Evolutionary conservation across 2,797 vertebrate species (phyloP).

Genomic region (Astyanax mexicanus): DNA sequence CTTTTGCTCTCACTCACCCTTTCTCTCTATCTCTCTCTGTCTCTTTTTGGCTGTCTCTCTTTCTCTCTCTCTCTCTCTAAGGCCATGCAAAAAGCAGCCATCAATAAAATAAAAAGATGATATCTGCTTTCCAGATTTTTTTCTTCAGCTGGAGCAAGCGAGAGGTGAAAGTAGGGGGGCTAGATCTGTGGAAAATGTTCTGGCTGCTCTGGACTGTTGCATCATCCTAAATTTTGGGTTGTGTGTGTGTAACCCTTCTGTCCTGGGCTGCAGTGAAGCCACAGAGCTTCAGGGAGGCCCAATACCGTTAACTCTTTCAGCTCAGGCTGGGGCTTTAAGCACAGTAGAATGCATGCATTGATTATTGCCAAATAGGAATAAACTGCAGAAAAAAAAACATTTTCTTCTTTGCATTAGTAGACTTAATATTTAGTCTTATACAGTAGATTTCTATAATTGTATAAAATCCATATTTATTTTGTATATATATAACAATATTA

Average conservation of each 20-base stretch:
- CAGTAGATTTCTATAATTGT: no score
- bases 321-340: neutral
- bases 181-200: constrained; percentile 41
- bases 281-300: constrained; percentile 36
- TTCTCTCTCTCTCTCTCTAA: constrained; percentile 14
- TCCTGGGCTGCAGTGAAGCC: constrained; percentile 32
- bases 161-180: constrained; percentile 40
- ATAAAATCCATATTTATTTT: no score
- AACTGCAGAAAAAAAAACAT: neutral
- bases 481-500: no score
- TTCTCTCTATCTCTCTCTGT: constrained; percentile 23
- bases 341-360: neutral
- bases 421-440: no score
- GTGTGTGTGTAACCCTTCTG: constrained; percentile 9
- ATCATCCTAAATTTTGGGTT: constrained; percentile 55
- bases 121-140: constrained; percentile 56
- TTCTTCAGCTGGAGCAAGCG: constrained; percentile 49
- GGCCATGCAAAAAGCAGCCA: constrained; percentile 55
- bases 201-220: constrained; percentile 53
- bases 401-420: neutral
- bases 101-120: constrained; percentile 57
- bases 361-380: no score
- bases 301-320: neutral
- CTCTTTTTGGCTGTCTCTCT: constrained; percentile 17
- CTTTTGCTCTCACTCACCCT: constrained; percentile 10